Evolutionary conservation across 2,797 vertebrate species (phyloP).

Genomic region (Myotis findleyi): DNA sequence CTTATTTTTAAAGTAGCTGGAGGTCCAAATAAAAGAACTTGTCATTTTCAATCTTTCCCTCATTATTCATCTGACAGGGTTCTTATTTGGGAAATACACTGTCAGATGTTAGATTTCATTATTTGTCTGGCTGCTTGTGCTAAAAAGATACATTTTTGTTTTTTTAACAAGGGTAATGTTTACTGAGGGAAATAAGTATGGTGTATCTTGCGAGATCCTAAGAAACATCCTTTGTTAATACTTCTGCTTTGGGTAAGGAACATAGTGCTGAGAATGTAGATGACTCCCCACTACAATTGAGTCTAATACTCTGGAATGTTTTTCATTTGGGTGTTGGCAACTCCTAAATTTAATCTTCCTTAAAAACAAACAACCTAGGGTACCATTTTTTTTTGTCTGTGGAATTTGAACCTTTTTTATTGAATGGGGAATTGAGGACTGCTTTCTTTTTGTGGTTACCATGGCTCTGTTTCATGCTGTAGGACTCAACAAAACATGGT

Average conservation of each 20-base stretch:
- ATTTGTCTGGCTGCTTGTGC: constrained; percentile 56
- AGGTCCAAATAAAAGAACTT: constrained; percentile 73
- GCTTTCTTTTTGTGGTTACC: constrained; percentile 74
- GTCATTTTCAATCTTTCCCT: constrained; percentile 59
- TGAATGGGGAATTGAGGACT: constrained; percentile 70
- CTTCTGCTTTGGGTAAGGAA: constrained; percentile 43
- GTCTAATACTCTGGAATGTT: constrained; percentile 82
- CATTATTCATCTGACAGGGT: constrained; percentile 65
- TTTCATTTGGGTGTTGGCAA: constrained; percentile 83
- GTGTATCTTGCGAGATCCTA: constrained; percentile 53
- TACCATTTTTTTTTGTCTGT: constrained; percentile 75
- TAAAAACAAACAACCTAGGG: constrained; percentile 81
- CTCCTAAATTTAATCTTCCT: constrained; percentile 84
- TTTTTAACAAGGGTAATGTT: constrained; percentile 40
- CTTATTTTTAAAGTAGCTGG: constrained; percentile 69
- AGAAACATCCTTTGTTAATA: constrained; percentile 75
- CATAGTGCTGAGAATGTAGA: constrained; percentile 74
- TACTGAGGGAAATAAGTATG: constrained; percentile 54
- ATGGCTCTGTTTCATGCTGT: constrained; percentile 53
- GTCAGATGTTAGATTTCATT: constrained; percentile 70
- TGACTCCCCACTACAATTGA: constrained; percentile 71
- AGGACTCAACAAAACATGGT: constrained; percentile 57
- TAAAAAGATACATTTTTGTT: constrained; percentile 44
- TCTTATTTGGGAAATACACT: constrained; percentile 75
- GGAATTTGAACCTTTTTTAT: constrained; percentile 81